Percentiles rank a stretch among this genome's conserved stretches.
phyloP scores from a whole-genome alignment of 2,888 invertebrate species.

The Orthosia gothica region DNA sequence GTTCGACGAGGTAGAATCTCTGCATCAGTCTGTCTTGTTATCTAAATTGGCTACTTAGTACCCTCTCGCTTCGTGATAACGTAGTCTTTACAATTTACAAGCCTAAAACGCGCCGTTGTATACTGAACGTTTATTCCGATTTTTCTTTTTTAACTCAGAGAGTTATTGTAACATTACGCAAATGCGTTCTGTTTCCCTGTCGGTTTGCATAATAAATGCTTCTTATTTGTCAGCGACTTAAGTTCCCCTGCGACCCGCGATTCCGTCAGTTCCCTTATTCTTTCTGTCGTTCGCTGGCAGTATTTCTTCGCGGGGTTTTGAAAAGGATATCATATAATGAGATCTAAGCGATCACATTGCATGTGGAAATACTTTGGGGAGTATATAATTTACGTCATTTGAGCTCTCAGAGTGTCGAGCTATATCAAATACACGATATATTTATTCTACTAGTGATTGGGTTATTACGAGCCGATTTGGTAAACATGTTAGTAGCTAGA shows the following conservation, averaged over 20 bases:
- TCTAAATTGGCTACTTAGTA: neutral
- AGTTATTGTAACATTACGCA: constrained; percentile 17
- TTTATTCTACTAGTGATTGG: neutral
- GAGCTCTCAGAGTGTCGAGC: neutral
- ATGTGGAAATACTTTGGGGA: constrained; percentile 17
- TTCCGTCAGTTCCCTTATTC: constrained; percentile 26
- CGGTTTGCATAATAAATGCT: constrained; percentile 28
- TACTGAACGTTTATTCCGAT: neutral
- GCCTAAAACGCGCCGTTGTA: too few relatives aligned
- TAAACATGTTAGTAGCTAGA: neutral
- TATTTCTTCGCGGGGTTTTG: constrained; percentile 31
- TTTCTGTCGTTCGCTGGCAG: constrained; percentile 21
- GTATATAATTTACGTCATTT: constrained; percentile 33
- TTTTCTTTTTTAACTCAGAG: neutral
- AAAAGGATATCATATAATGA: constrained; percentile 53
- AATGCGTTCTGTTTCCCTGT: constrained; percentile 19
- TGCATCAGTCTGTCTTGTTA: neutral
- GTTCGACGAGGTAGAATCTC: neutral
- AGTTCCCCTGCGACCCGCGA: constrained; percentile 7
- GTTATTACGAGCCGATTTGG: neutral
- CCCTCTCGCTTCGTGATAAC: too few relatives aligned
- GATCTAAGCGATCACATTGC: constrained; percentile 38
- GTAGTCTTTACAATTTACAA: neutral
- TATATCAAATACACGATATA: neutral
- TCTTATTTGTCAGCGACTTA: constrained; percentile 27